A percentile compares a stretch with the other conserved stretches of the same genome.
Conservation (phyloP, 2,888 invertebrate species). For the Chironomus riparius region DNA sequence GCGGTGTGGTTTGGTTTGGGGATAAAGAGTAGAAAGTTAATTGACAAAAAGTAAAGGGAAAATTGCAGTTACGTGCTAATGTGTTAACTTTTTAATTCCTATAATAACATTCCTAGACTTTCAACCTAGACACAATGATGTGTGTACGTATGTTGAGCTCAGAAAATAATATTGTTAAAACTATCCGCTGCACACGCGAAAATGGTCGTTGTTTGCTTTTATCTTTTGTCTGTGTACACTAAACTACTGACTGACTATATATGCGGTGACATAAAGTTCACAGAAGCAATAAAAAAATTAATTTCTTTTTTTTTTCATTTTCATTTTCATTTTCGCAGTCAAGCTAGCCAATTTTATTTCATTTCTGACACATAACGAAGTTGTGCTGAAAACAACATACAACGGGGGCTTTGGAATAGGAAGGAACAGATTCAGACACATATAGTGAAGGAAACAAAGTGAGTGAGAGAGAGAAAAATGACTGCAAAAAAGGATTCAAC, state of each 20-base stretch:
- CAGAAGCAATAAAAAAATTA: background rate
- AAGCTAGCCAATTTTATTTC: background rate
- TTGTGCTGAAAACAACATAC: background rate
- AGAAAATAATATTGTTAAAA: no score
- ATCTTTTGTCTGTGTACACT: no score
- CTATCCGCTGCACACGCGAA: no score
- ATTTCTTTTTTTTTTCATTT: background rate
- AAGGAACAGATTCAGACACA: background rate
- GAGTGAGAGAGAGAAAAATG: background rate
- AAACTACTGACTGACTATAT: background rate
- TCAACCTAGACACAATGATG: background rate
- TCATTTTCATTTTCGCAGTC: background rate
- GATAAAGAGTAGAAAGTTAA: background rate
- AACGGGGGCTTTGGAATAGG: background rate
- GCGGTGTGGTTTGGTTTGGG: no score
- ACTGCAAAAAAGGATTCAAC: constrained; percentile 23
- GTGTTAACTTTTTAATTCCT: constrained; percentile 24
- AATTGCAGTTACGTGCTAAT: constrained; percentile 23
- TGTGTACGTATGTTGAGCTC: no score
- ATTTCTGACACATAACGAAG: background rate
- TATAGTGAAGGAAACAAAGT: background rate
- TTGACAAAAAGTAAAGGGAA: background rate
- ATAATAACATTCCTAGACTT: background rate
- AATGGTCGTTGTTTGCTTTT: no score
- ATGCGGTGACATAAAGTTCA: background rate